A percentile compares a stretch with the other conserved stretches of the same genome.
These are phyloP conservation scores for Drosophila micromelanica DNA, from an alignment of 1,140 invertebrate genomes.

Conservation along the genomic window DNA sequence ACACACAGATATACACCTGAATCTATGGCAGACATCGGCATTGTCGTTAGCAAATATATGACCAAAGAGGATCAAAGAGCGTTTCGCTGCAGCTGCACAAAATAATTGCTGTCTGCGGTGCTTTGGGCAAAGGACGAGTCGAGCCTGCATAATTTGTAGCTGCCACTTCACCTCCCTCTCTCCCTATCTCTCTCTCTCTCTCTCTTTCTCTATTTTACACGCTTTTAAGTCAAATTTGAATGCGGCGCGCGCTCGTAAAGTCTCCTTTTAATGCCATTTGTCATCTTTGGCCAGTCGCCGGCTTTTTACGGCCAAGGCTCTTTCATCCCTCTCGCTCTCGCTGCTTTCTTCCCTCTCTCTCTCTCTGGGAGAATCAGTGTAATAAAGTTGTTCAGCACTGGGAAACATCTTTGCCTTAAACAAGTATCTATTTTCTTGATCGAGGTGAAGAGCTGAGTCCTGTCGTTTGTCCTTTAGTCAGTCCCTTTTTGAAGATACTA, in stretches of 20 bases:
- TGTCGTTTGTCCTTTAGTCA: too few species aligned
- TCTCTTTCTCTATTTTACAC: background rate
- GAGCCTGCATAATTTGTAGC: conserved; percentile 36
- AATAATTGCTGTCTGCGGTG: conserved; percentile 63
- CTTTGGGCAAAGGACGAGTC: conserved; percentile 13
- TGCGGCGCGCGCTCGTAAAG: conserved; percentile 57
- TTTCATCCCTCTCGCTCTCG: background rate
- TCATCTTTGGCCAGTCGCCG: conserved; percentile 67
- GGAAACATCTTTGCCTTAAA: too few species aligned
- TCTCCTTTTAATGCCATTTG: conserved; percentile 76
- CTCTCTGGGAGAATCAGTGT: background rate
- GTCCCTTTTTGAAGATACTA: too few species aligned
- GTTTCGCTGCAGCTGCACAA: conserved; percentile 53
- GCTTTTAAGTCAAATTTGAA: conserved; percentile 63
- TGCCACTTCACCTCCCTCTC: background rate
- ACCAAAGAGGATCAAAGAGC: conserved; percentile 76
- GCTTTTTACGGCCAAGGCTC: too few species aligned
- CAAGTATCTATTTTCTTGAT: too few species aligned
- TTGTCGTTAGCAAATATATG: conserved; percentile 81
- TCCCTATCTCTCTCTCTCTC: background rate
- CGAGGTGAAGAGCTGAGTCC: too few species aligned
- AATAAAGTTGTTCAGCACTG: too few species aligned
- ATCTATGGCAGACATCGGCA: conserved; percentile 64
- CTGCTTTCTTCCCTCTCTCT: too few species aligned
- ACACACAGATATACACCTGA: conserved; percentile 51